Evolutionary conservation across 2,113 vertebrate species (phyloP).

Genomic region (Lophochroa leadbeateri): DNA sequence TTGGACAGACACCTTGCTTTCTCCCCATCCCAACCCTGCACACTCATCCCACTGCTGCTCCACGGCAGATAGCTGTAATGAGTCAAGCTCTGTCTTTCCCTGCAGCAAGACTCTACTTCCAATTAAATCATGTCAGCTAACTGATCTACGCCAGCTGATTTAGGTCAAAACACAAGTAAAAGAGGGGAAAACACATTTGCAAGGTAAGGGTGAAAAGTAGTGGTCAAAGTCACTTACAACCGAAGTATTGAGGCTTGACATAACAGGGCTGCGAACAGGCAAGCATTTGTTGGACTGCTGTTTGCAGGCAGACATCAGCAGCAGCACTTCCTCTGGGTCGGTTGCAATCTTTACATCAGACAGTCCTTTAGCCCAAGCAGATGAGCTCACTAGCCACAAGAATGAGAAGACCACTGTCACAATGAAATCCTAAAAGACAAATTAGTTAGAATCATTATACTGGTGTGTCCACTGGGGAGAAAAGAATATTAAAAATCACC

Average conservation of each 20-base stretch:
- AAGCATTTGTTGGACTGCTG: conserved; percentile 87
- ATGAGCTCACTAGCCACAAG: conserved; percentile 97
- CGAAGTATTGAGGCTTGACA: conserved; percentile 96
- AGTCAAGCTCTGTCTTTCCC: not conserved
- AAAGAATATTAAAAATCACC: not conserved
- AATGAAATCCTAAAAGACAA: conserved; percentile 88
- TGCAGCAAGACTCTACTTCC: not conserved
- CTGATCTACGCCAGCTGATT: not conserved
- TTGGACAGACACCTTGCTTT: not conserved
- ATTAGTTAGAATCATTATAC: conserved; percentile 34
- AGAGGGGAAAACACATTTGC: not conserved
- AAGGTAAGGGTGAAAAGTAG: not conserved
- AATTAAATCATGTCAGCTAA: not conserved
- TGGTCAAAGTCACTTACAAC: conserved; percentile 81
- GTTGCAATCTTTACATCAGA: conserved; percentile 94
- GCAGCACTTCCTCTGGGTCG: conserved; percentile 90
- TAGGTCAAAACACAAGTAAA: not conserved
- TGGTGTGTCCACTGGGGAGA: not conserved
- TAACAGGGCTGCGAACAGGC: conserved; percentile 86
- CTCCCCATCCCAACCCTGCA: not conserved
- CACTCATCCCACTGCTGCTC: not conserved
- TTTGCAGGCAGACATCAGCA: conserved; percentile 93
- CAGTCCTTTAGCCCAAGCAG: conserved; percentile 96
- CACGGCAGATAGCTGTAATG: accelerated
- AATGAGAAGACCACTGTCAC: conserved; percentile 97